phyloP scores from a whole-genome alignment of 2,113 vertebrate species.

The Ptilonorhynchus violaceus region DNA sequence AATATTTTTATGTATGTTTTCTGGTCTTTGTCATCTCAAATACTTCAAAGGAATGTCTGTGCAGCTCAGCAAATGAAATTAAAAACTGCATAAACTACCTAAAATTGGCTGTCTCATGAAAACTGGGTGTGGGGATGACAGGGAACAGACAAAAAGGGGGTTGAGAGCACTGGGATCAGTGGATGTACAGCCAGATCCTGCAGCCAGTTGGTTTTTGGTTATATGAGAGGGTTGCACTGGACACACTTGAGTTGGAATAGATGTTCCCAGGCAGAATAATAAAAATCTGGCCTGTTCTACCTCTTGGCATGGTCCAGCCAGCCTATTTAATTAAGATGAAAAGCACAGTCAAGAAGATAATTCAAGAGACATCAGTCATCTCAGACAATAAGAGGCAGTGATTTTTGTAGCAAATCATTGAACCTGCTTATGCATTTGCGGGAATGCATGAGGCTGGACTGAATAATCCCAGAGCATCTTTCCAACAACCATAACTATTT shows the following conservation, averaged over 20 bases:
- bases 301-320: slow-evolving; percentile 15
- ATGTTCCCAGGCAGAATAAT: not conserved
- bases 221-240: not conserved
- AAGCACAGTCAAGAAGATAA: slow-evolving; percentile 39
- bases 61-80: not conserved
- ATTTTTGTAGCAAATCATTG: not conserved
- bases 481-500: slow-evolving; percentile 10
- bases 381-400: not conserved
- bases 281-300: not conserved
- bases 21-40: not conserved
- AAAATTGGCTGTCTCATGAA: slow-evolving; percentile 3
- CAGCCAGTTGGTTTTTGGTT: not conserved
- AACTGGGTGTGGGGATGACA: not conserved
- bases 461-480: not conserved
- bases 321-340: slow-evolving; percentile 59
- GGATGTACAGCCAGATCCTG: not conserved
- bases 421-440: not conserved
- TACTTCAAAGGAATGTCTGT: not conserved
- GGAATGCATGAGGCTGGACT: slow-evolving; percentile 12
- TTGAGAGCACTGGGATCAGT: not conserved
- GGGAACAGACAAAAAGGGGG: not conserved
- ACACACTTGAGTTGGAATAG: not conserved
- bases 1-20: not conserved
- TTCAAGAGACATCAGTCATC: slow-evolving; percentile 41
- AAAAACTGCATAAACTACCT: not conserved